Percentiles rank a stretch among this genome's conserved stretches.
Conservation (phyloP, 2,797 vertebrate genomes). For the Cuculus canorus region DNA sequence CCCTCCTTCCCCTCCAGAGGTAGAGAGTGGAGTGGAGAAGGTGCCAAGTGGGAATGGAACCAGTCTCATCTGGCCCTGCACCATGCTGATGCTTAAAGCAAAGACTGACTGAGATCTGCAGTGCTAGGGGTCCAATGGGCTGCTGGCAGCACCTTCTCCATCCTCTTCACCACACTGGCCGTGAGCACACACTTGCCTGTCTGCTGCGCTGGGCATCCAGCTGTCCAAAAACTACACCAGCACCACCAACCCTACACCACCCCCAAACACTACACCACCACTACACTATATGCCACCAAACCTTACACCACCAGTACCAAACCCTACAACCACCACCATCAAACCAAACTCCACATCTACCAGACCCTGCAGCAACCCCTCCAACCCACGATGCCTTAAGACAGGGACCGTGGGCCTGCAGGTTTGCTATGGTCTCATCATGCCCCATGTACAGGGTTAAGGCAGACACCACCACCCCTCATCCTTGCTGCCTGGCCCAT, state of each 20-base stretch:
- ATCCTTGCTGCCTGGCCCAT: background rate
- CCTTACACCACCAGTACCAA: background rate
- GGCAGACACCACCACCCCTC: background rate
- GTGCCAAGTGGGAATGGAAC: background rate
- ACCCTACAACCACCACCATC: accelerated
- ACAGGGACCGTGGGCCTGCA: background rate
- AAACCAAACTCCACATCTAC: accelerated
- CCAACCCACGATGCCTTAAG: background rate
- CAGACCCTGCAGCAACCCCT: background rate
- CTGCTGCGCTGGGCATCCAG: background rate
- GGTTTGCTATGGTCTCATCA: background rate
- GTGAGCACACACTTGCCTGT: background rate
- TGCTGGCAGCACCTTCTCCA: background rate
- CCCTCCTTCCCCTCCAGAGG: background rate
- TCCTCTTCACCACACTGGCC: background rate
- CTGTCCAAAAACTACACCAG: background rate
- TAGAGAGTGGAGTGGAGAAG: background rate
- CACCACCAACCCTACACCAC: background rate
- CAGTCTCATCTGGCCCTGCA: background rate
- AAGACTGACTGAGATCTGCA: background rate
- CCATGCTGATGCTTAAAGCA: background rate
- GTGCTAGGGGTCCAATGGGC: accelerated
- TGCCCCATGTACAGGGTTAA: accelerated
- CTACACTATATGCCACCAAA: accelerated
- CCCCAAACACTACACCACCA: too few species aligned